Conservation (phyloP, 2,797 vertebrate species). For the Rhinophrynus dorsalis region DNA sequence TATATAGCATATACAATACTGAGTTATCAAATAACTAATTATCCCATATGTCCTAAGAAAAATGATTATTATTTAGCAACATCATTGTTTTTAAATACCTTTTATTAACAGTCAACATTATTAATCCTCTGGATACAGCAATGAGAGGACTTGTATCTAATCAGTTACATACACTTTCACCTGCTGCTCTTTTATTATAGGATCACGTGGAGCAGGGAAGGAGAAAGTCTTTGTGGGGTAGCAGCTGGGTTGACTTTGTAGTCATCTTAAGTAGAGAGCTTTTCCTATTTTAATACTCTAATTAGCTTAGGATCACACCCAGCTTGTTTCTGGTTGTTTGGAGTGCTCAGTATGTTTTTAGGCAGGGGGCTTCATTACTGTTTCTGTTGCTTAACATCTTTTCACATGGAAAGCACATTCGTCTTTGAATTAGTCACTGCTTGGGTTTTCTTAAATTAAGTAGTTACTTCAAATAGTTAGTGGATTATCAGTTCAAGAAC, state of each 20-base stretch:
- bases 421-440: conserved; percentile 8
- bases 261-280: conserved; percentile 28
- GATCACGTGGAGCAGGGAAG: conserved; percentile 25
- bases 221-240: conserved; percentile 41
- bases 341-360: conserved; percentile 30
- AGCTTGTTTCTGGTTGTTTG: conserved; percentile 47
- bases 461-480: conserved; percentile 29
- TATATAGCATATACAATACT: too few relatives aligned
- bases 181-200: conserved; percentile 33
- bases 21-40: too few relatives aligned
- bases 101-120: too few relatives aligned
- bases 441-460: conserved; percentile 30
- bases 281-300: conserved; percentile 46
- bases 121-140: too few relatives aligned
- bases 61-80: too few relatives aligned
- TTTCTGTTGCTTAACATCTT: conserved; percentile 33
- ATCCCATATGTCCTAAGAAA: too few relatives aligned
- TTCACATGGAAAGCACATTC: conserved; percentile 36
- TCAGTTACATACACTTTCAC: conserved; percentile 29
- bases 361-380: conserved; percentile 21
- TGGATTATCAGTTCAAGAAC: conserved; percentile 9
- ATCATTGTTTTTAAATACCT: too few relatives aligned
- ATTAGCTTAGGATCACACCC: conserved; percentile 44
- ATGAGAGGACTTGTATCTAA: conserved; percentile 4
- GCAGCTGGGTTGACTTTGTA: conserved; percentile 43